phyloP scores from a whole-genome alignment of 2,888 invertebrate genomes.

The Spodoptera littoralis region DNA sequence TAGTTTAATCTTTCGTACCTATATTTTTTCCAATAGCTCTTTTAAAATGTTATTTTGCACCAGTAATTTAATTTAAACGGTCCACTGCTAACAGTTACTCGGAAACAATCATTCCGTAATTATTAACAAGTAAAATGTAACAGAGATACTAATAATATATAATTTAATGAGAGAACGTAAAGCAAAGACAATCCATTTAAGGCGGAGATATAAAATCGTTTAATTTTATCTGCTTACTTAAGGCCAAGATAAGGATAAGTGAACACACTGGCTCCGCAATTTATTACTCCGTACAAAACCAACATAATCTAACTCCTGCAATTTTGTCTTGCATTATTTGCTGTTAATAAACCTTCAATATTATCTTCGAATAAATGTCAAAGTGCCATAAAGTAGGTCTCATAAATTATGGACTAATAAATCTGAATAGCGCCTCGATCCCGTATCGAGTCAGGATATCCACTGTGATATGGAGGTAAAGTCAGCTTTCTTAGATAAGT shows the following conservation, averaged over 20 bases:
- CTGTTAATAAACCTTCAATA: conserved; percentile 52
- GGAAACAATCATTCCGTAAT: conserved; percentile 14
- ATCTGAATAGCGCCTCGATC: conserved; percentile 65
- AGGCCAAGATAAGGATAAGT: conserved; percentile 34
- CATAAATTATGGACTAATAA: conserved; percentile 68
- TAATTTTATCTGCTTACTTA: conserved; percentile 49
- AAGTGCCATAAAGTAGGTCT: conserved; percentile 55
- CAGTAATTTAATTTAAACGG: conserved; percentile 8
- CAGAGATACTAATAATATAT: conserved; percentile 37
- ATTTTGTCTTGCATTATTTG: conserved; percentile 43
- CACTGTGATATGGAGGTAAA: conserved; percentile 75
- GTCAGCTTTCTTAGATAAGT: conserved; percentile 81
- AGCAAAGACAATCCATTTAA: conserved; percentile 48
- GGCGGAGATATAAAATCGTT: conserved; percentile 39
- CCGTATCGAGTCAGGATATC: conserved; percentile 74
- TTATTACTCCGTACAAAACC: conserved; percentile 27
- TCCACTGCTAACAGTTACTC: conserved; percentile 10
- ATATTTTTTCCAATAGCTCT: neutral
- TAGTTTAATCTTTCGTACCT: conserved; percentile 13
- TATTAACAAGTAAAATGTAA: conserved; percentile 23
- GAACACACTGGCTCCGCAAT: conserved; percentile 36
- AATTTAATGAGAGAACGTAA: conserved; percentile 29
- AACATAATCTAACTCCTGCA: conserved; percentile 30
- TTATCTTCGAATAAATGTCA: conserved; percentile 58
- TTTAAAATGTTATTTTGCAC: too few species aligned